Conservation (phyloP, 2,113 vertebrate species). For the Elephas maximus region DNA sequence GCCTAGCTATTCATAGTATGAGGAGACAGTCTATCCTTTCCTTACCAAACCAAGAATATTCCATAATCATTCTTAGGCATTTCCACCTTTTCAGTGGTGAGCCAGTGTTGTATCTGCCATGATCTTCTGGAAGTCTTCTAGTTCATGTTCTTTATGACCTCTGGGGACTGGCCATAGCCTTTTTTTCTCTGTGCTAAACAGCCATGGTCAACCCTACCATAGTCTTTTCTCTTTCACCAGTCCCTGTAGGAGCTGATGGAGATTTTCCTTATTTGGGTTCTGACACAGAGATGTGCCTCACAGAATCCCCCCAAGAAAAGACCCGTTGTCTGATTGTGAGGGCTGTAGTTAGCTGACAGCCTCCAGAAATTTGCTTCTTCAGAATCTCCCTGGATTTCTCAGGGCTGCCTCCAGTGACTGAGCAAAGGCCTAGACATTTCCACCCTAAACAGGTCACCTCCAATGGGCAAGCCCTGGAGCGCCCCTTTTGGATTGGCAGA, state of each 20-base stretch:
- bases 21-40: background rate
- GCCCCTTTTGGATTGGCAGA: fast-evolving
- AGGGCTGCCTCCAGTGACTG: background rate
- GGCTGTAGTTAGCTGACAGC: background rate
- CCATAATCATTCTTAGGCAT: background rate
- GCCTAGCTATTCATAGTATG: background rate
- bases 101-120: background rate
- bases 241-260: background rate
- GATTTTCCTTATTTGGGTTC: background rate
- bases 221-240: no score
- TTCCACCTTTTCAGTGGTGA: background rate
- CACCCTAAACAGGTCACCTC: no score
- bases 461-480: background rate
- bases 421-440: background rate
- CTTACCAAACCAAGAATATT: background rate
- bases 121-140: background rate
- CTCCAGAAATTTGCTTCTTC: background rate
- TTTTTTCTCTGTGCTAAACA: background rate
- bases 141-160: background rate
- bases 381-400: background rate
- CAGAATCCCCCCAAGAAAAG: background rate
- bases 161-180: background rate
- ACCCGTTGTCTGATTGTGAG: background rate
- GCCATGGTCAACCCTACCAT: background rate
- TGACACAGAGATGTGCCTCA: background rate